Evolutionary conservation across 64 coral and sea anemone species (phyloP), one percentile per base, ranked within the genome.

Genomic region (Montipora capricornis): DNA sequence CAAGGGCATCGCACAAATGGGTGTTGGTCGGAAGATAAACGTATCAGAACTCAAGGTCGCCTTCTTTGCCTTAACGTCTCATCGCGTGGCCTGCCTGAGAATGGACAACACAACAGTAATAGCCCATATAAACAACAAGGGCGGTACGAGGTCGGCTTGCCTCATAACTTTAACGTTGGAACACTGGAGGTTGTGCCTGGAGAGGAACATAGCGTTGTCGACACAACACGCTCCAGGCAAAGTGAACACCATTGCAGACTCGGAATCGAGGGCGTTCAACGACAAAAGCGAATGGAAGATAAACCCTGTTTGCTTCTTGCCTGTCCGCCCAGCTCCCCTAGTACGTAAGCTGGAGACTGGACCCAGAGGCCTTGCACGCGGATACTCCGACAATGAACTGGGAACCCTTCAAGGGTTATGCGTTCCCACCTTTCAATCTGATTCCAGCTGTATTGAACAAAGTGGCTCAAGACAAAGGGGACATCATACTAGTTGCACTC

Each of bases 71-170:
- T 24, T 24, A 24, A 24, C 22, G n/a, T n/a, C n/a, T n/a, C n/a
- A n/a, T n/a, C n/a, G n/a, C n/a, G n/a, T n/a, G n/a, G 74, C 84
- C 11, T 86, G 50, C 12, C 49, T 93, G 26, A 76, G 80, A 83
- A 84, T 93, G 52, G 64, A 68, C 83, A 87, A 87, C 83, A 46
- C 83, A 46, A 87, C 83, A 14, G 66, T 64, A 87, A 49, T 71
- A n/a, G 53, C 80, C 20, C 62, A 83, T 61, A 55, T 83, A 3
- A 64, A 83, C 62, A 24, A 83, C 80, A 83, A 71, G 67, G 86
- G 86, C 22, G 86, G 69, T 5, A 88, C 69, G 15, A 10, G 67
- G 4, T 88, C 37, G 7, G 0, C 15, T 75, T 64, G 74, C 8
- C 86, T 88, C 19, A 49, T 76, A 49, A 9, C 69, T 12, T 49